Base-by-base conservation (phyloP, 2,888 invertebrate species). In the Hermaeophaga mercurialis region DNA sequence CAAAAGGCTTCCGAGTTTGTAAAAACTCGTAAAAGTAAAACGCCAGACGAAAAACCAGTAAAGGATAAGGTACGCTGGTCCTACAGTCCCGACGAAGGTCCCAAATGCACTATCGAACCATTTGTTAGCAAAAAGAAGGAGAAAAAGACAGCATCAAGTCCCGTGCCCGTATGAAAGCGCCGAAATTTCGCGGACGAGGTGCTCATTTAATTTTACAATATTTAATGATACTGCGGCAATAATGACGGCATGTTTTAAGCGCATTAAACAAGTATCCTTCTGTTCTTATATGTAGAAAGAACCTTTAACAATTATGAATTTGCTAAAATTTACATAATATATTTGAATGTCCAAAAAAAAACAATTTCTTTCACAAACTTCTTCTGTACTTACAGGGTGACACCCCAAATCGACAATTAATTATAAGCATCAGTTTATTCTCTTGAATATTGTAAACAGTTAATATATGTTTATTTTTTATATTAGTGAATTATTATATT, bases 1-100 rank as follows among this genome's bases (percentile, higher is more conserved):
- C 85, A 82, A 81, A 83, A 82, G 79, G 82, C 81, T 78, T 80
- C 80, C 81, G 78, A 78, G 79, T 78, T 78, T 76, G 75, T 75
- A 61, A 78, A 76, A 78, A 78, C 79, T 78, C 78, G 77, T 67
- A 77, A 77, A 76, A 74, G 73, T 53, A 77, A 76, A 70, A 78
- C 78, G 54, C 78, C 79, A 46, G 78, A 77, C 31, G 78, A 77
- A 54, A 75, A 76, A 57, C 74, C 75, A 9, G 61, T 68, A 38
- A 75, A 75, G 56, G 78, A 76, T 59, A 76, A 76, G 63, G 75
- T 78, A 31, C 73, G 75, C 46, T 77, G 78, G 77, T 77, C 77
- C 31, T 78, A 77, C 66, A 78, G 78, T 62, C 78, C 78, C 14
- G 78, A 78, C 50, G 78, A 78, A 60, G 77, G 77, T 18, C 77